Conservation (phyloP, 2,888 invertebrate genomes). For the Apamea crenata region DNA sequence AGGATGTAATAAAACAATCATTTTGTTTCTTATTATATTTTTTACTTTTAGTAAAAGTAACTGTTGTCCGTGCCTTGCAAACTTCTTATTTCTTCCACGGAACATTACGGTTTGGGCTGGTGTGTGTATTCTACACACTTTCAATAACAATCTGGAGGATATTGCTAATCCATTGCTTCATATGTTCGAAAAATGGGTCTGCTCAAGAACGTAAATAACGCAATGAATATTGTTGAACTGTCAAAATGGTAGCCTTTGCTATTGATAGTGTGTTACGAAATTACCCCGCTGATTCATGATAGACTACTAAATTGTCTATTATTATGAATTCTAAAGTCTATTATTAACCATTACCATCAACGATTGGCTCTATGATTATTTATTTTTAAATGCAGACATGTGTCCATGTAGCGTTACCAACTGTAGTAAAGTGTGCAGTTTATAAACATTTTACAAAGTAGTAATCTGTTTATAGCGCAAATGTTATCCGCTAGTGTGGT, state of each 20-base stretch:
- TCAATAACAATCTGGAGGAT: neutral
- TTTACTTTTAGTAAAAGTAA: neutral
- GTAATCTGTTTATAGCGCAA: conserved; percentile 34
- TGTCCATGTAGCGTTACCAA: neutral
- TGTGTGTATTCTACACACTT: neutral
- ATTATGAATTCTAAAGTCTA: neutral
- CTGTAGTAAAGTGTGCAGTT: conserved; percentile 10
- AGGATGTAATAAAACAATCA: too few relatives aligned
- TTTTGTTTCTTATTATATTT: neutral
- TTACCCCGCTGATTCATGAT: neutral
- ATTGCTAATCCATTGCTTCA: neutral
- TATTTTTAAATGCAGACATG: neutral
- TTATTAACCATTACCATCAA: neutral
- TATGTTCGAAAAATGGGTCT: neutral
- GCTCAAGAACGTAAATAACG: neutral
- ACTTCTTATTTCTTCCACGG: neutral
- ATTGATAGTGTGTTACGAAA: neutral
- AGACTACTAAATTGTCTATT: neutral
- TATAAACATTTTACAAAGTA: conserved; percentile 39
- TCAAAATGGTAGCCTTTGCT: neutral
- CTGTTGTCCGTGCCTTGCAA: neutral
- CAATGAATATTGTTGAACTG: neutral
- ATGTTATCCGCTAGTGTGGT: conserved; percentile 42
- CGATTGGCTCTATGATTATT: neutral
- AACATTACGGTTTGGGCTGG: neutral